Base-by-base conservation (phyloP, 2,113 vertebrate genomes). In the Pomatorhinus ruficollis region DNA sequence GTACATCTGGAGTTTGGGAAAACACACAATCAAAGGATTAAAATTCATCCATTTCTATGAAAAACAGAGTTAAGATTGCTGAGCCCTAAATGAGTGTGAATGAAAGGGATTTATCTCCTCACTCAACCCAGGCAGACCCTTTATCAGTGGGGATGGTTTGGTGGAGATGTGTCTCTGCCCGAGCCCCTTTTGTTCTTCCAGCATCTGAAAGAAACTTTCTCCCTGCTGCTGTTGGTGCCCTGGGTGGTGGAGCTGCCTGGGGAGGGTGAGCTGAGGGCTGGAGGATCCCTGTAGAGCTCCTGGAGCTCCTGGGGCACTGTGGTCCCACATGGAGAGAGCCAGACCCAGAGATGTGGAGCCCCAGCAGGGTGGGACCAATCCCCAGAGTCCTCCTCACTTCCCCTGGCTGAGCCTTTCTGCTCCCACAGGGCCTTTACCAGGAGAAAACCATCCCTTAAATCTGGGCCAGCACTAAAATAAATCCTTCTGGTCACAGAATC, bases 11-110 rank as follows among this genome's bases (percentile, higher is more conserved):
- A 59, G 74, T 60, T 82, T 66, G 57, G 93, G 90, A 95, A 87
- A 95, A 84, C 87, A 45, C 13, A 72, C 90, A 80, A 89, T 79
- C 83, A 95, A 94, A 92, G 97, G 91, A 96, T 96, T 95, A 89
- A 65, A 95, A 92, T 94, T 84, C 91, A 70, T 74, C 47, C 72
- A 50, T 89, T 96, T 96, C 10, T 30, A 56, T 89, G 83, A 91
- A 81, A 94, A 94, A 63, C 3, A 6, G 57, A 50, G 21, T 47
- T 90, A 78, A 77, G 95, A 95, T 83, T 22, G 71, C 85, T 72
- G 77, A 92, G 76, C 79, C 47, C 15, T 61, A 80, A 91, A 66
- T 75, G 72, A 49, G 57, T 78, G 33, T 33, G 77, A 90, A 83
- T 87, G 63, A 87, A 95, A 87, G 47, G 54, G 66, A 12, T 83